A percentile compares a stretch with the other conserved stretches of the same genome.
phyloP scores from a whole-genome alignment of 1,140 invertebrate species.

The Chlorops oryzae region DNA sequence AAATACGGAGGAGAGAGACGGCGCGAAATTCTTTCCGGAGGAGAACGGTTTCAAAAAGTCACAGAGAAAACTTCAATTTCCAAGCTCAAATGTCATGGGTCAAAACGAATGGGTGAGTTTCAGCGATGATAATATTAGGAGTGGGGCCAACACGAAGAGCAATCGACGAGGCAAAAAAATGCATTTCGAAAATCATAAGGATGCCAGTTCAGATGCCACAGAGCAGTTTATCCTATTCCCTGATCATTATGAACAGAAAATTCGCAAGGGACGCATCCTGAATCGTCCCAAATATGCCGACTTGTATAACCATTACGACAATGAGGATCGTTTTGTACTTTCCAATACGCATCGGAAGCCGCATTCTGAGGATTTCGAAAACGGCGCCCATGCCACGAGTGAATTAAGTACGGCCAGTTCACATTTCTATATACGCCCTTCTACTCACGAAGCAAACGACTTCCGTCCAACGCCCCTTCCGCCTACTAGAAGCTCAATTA shows the following conservation, averaged over 20 bases:
- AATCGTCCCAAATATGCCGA: slow-evolving; percentile 35
- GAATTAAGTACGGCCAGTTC: no score
- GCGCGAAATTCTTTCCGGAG: slow-evolving; percentile 31
- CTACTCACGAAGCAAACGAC: no score
- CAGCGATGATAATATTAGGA: no score
- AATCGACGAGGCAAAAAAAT: slow-evolving; percentile 28
- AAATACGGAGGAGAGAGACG: background rate
- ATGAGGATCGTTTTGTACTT: slow-evolving; percentile 28
- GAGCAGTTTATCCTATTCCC: slow-evolving; percentile 31
- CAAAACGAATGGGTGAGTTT: no score
- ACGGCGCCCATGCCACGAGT: no score
- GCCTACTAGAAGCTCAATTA: no score
- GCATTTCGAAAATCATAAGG: background rate
- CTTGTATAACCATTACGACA: slow-evolving; percentile 30
- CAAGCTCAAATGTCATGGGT: slow-evolving; percentile 1
- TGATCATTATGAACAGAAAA: slow-evolving; percentile 33
- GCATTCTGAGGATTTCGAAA: background rate
- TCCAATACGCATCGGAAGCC: background rate
- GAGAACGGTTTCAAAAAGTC: slow-evolving; percentile 17
- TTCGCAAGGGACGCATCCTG: slow-evolving; percentile 33
- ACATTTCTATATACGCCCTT: no score
- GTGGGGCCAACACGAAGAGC: slow-evolving; percentile 5
- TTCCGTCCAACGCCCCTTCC: no score
- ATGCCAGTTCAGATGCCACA: slow-evolving; percentile 18
- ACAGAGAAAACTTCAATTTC: slow-evolving; percentile 36